Evolutionary conservation across 2,113 vertebrate genomes (phyloP).

Genomic region (Mola mola): DNA sequence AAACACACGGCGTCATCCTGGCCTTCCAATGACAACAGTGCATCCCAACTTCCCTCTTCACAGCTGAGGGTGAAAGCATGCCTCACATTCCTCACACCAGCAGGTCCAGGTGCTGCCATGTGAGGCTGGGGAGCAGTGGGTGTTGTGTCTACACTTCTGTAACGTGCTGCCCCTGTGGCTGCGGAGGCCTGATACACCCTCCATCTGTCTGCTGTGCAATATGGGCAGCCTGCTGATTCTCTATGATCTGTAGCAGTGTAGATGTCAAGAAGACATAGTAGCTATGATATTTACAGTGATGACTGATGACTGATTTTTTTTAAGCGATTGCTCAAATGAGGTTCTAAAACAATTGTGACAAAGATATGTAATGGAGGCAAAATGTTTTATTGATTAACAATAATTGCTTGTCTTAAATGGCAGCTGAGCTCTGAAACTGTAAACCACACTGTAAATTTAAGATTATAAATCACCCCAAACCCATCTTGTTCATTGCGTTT

Average conservation of each 20-base stretch:
- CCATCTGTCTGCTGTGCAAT: not conserved
- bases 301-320: not conserved
- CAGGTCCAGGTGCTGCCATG: constrained; percentile 45
- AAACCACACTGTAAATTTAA: too few relatives aligned
- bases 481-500: too few relatives aligned
- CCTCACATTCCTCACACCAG: constrained; percentile 77
- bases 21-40: constrained; percentile 52
- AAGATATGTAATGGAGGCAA: too few relatives aligned
- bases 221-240: not conserved
- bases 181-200: not conserved
- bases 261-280: not conserved
- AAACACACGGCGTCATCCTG: constrained; percentile 39
- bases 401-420: too few relatives aligned
- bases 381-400: too few relatives aligned
- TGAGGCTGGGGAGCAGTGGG: constrained; percentile 33
- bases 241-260: not conserved
- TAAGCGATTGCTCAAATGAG: not conserved
- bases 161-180: constrained; percentile 24
- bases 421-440: too few relatives aligned
- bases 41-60: constrained; percentile 59
- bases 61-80: constrained; percentile 72
- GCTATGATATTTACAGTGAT: not conserved
- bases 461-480: too few relatives aligned
- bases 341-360: too few relatives aligned
- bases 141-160: constrained; percentile 40